A percentile compares a stretch with the other conserved stretches of the same genome.
phyloP scores from a whole-genome alignment of 2,888 invertebrate genomes.

The Spilosoma lubricipeda region DNA sequence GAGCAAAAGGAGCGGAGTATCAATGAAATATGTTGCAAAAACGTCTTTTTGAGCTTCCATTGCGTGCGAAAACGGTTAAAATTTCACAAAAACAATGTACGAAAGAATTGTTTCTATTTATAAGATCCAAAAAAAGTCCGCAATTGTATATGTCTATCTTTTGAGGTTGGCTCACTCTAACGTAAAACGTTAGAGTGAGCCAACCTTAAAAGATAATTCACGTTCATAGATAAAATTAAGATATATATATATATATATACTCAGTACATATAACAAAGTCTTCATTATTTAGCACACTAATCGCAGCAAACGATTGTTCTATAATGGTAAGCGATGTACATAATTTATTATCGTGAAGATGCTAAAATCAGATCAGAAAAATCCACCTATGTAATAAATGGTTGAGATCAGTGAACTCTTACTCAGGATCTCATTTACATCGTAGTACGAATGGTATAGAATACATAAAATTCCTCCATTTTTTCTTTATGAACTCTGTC shows the following conservation, averaged over 20 bases:
- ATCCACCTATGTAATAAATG: neutral
- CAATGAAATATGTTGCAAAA: too few relatives aligned
- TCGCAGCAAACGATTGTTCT: neutral
- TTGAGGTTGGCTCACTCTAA: too few relatives aligned
- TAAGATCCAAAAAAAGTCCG: too few relatives aligned
- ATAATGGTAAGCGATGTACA: neutral
- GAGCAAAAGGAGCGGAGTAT: too few relatives aligned
- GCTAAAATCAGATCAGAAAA: neutral
- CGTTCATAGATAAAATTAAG: too few relatives aligned
- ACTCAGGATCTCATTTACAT: neutral
- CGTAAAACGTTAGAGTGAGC: too few relatives aligned
- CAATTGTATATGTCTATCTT: too few relatives aligned
- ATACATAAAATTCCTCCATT: neutral
- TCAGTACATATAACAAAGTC: neutral
- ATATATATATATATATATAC: neutral
- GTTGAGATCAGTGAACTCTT: neutral
- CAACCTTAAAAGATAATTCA: too few relatives aligned
- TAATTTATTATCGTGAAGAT: neutral
- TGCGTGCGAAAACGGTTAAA: too few relatives aligned
- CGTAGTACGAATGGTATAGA: neutral
- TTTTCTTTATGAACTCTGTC: neutral
- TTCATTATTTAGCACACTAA: neutral
- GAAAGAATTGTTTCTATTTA: too few relatives aligned
- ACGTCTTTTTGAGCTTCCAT: too few relatives aligned
- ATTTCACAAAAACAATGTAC: too few relatives aligned